Conservation (phyloP, 2,113 vertebrate species). For the Heterochromis multidens region DNA sequence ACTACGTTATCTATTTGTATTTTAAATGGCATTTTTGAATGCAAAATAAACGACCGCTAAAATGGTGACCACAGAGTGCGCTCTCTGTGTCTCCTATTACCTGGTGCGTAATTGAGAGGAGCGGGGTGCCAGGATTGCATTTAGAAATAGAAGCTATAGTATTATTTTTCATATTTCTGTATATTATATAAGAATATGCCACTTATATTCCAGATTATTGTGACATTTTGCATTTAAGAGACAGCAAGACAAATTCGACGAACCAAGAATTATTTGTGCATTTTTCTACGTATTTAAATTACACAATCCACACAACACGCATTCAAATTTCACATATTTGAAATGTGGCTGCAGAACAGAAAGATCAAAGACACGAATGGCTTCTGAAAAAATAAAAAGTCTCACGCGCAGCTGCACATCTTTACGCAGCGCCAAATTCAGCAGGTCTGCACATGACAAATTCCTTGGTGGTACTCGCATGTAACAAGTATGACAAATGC, state of each 20-base stretch:
- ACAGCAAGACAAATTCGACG: neutral
- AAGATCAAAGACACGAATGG: neutral
- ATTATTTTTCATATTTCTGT: neutral
- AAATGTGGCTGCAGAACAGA: neutral
- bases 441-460: slow-evolving; percentile 13
- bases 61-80: neutral
- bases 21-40: neutral
- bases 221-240: neutral
- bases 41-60: neutral
- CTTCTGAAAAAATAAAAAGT: neutral
- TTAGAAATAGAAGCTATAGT: neutral
- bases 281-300: neutral
- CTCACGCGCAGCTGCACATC: neutral
- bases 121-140: neutral
- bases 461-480: neutral
- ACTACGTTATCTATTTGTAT: neutral
- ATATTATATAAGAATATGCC: neutral
- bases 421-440: neutral
- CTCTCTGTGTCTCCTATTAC: neutral
- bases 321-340: neutral
- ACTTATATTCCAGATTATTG: neutral
- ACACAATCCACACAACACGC: neutral
- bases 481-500: neutral
- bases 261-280: neutral
- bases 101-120: slow-evolving; percentile 16